A percentile compares a stretch with the other conserved stretches of the same genome.
Evolutionary conservation across 2,797 vertebrate species (phyloP).

Genomic region (Siniperca undulata): DNA sequence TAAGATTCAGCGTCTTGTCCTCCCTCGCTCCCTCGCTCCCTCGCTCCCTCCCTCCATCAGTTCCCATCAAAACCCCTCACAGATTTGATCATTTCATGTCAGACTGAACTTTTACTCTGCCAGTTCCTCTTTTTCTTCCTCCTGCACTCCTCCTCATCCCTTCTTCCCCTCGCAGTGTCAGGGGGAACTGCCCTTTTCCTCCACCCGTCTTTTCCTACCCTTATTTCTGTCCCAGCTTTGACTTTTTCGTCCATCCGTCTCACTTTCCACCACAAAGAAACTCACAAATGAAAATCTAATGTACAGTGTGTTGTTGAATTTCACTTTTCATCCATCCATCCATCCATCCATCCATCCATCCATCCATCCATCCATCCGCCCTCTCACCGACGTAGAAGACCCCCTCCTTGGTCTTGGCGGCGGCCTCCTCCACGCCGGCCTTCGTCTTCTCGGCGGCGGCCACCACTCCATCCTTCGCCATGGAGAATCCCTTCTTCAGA

Average conservation of each 20-base stretch:
- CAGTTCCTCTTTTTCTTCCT: neutral
- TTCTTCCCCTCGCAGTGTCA: neutral
- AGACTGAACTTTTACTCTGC: neutral
- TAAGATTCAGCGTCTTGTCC: neutral
- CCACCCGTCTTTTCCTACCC: no score
- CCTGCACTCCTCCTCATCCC: neutral
- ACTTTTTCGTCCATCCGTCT: neutral
- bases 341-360: neutral
- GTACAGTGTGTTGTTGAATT: neutral
- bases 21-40: neutral
- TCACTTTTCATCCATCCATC: neutral
- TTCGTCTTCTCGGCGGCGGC: conserved; percentile 98
- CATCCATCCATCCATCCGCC: neutral
- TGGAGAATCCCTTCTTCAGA: conserved; percentile 95
- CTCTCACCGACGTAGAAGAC: conserved; percentile 93
- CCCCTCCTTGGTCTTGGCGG: conserved; percentile 96
- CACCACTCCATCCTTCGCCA: conserved; percentile 95
- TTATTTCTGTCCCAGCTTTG: neutral
- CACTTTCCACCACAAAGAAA: neutral
- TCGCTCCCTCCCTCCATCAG: neutral
- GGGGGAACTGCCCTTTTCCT: no score
- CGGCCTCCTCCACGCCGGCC: conserved; percentile 94
- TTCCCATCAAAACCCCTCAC: neutral
- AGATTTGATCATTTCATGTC: neutral
- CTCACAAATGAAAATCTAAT: neutral